Conservation (phyloP, 2,113 vertebrate genomes). For the Cathartes aura region DNA sequence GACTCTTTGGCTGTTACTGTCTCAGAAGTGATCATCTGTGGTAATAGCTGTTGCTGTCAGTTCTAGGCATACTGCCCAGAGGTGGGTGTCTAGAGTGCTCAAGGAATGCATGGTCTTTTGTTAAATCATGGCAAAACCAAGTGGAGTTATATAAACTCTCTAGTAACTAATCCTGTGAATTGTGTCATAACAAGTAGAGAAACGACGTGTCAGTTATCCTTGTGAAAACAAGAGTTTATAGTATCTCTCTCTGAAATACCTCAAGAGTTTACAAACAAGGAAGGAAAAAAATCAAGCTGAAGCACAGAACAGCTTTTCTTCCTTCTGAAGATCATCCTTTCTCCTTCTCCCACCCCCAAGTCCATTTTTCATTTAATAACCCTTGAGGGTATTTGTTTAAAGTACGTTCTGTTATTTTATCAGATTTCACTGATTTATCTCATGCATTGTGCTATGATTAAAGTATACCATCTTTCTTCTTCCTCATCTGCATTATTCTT, state of each 20-base stretch:
- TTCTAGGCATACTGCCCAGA: neutral
- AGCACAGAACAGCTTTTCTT: neutral
- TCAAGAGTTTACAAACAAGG: neutral
- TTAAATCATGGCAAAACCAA: conserved; percentile 20
- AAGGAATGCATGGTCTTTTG: neutral
- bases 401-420: neutral
- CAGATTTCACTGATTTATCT: neutral
- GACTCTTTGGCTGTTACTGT: neutral
- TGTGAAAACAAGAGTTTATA: neutral
- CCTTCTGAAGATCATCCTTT: neutral
- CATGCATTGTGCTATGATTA: neutral
- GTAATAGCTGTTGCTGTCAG: neutral
- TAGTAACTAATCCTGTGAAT: neutral
- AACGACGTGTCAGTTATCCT: neutral
- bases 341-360: neutral
- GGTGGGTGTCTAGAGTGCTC: conserved; percentile 1
- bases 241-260: neutral
- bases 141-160: neutral
- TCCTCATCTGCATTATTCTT: neutral
- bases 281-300: neutral
- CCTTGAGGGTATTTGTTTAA: neutral
- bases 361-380: neutral
- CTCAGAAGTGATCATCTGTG: neutral
- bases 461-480: neutral
- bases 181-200: neutral